Base-by-base conservation (phyloP, 2,797 vertebrate genomes). In the Kryptolebias ocellatus region DNA sequence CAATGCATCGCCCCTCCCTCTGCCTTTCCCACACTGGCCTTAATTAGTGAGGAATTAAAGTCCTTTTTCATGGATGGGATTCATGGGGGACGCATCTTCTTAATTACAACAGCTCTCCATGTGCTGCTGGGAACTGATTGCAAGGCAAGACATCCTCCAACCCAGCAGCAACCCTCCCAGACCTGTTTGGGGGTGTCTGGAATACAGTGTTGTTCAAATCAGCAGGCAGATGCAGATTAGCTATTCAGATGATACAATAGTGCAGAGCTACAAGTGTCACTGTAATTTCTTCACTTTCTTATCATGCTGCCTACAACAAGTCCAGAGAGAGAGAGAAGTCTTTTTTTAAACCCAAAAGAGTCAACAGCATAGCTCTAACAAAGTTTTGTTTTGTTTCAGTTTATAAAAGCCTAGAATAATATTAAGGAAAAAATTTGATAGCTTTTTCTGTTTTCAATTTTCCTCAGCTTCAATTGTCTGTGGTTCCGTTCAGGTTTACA, bases 11-110 rank as follows among this genome's bases (percentile, higher is more conserved):
- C 27, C 69, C 80, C 73, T 75, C 74, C 79, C 70, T 70, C 69
- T 29, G 4, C 73, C 74, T 78, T 80, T 80, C 78, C 86, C 28
- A 50, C 53, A 67, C 86, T 91, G 84, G 84, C 88, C 90, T 91
- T 88, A 92, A 93, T 93, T 93, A 93, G 86, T 53, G 70, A 61
- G 81, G 91, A 92, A 92, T 93, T 92, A 91, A 89, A 92, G 89
- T 91, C 89, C 89, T 84, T 74, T 84, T 88, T 86, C 84, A 69
- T 27, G 79, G 77, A 85, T 75, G 67, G 77, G 82, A 90, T 89
- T 86, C 88, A 81, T 79, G 70, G 76, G 86, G 85, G 86, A 83
- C 29, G 53, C 50, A 56, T 81, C 79, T 89, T 74, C 90, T 91
- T 93, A 91, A 93, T 94, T 93, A 92, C 88, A 85, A 80, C 78